Base-by-base conservation (phyloP, 2,888 invertebrate species). In the Schizaphis graminum region DNA sequence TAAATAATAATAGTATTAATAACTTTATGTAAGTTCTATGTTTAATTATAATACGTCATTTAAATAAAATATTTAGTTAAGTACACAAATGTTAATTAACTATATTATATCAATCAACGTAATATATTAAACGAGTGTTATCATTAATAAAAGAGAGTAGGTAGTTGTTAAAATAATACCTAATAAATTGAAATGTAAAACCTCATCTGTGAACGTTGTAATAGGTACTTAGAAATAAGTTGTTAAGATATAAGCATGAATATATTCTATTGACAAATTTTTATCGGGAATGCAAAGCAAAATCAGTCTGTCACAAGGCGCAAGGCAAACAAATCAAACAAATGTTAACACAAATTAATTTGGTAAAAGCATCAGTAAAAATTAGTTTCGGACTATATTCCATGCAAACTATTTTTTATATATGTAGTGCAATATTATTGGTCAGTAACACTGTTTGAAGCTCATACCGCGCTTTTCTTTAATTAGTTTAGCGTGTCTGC, bases 401-500 rank as follows among this genome's bases (percentile, higher is more conserved):
- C 89, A 93, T 93, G 93, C 93, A 93, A 89, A 85, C 93, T 93
- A 90, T 93, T 57, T 85, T 89, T 77, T 88, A n/a, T 89, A 56
- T 47, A 57, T 91, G 41, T 90, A 91, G 94, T 94, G 94, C 94
- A 94, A 94, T 90, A 94, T 86, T 94, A 94, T 94, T 91, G 90
- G 86, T 91, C 94, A 91, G 91, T 94, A 94, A 94, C 86, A 94
- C 91, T 91, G 90, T 94, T 91, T 93, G 47, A 93, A 91, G 90
- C 90, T 94, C 94, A 94, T 94, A 94, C 94, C 94, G 90, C 94
- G 94, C 94, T 94, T 94, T 91, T 94, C 94, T 94, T 94, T 94
- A 49, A 94, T 94, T 86, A 94, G 94, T 94, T 94, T 94, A 94
- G 94, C 94, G 90, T 94, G 94, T 94, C 94, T 94, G 94, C 94